Percentiles rank a stretch among this genome's conserved stretches.
Conservation (phyloP, 1,140 invertebrate genomes). For the Scaptomyza pallida region DNA sequence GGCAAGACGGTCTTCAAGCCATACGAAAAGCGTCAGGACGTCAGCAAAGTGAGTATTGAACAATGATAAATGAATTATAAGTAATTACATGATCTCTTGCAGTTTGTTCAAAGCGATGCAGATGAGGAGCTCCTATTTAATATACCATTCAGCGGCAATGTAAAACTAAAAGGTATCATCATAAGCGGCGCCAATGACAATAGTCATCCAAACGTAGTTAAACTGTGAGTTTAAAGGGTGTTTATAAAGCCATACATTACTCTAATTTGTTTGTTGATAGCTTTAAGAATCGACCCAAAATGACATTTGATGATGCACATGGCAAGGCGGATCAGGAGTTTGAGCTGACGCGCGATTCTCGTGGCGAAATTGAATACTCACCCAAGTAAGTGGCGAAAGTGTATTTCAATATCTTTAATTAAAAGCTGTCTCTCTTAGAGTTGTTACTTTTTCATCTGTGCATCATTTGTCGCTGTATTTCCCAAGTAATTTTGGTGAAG, state of each 20-base stretch:
- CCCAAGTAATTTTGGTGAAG: conserved; percentile 93
- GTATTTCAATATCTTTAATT: neutral
- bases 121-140: conserved; percentile 98
- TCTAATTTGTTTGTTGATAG: conserved; percentile 85
- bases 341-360: conserved; percentile 91
- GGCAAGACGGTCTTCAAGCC: conserved; percentile 96
- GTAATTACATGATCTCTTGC: conserved; percentile 31
- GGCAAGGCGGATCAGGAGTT: conserved; percentile 94
- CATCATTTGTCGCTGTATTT: conserved; percentile 95
- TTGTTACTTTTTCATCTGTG: conserved; percentile 95
- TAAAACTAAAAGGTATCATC: conserved; percentile 97
- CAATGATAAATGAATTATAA: neutral
- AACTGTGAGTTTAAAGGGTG: conserved; percentile 89
- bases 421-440: conserved; percentile 87
- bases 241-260: neutral
- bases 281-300: conserved; percentile 95
- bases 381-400: conserved; percentile 88
- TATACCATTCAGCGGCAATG: conserved; percentile 97
- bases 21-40: conserved; percentile 93
- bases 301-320: conserved; percentile 95
- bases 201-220: conserved; percentile 92
- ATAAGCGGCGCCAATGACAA: conserved; percentile 94
- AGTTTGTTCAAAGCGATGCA: conserved; percentile 97
- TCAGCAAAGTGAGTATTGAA: conserved; percentile 53
- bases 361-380: conserved; percentile 93